Evolutionary conservation across 2,888 invertebrate genomes (phyloP), one percentile per base, ranked within the genome.

Genomic region (Dione juno): DNA sequence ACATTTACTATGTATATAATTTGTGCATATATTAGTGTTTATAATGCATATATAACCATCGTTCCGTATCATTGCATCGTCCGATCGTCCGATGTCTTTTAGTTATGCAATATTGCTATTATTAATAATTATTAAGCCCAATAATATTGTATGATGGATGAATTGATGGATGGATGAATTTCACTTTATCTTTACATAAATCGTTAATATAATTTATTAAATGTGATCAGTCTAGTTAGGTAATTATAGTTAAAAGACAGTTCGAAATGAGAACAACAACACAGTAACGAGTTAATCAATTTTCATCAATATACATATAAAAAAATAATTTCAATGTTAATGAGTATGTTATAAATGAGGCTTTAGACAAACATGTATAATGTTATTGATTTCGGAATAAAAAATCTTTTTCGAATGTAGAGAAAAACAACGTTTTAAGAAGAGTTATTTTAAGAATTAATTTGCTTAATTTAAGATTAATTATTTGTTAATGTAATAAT

Each of bases 231-330:
- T 14, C 53, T 28, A 35, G 53, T 52, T 21, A 7, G 52, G 28
- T 28, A 13, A 48, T 6, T 10, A n/a, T 35, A 35, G 9, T n/a
- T 8, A n/a, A n/a, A 54, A 16, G 35, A 54, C 3, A 35, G 54
- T 35, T 14, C 35, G 54, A 54, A 54, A 35, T 54, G n/a, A 54
- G 35, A 54, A 54, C 35, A 54, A 54, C 54, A 54, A 35, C n/a
- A 14, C 14, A 13, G 53, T 52, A 28, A 52, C 11, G 13, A 14
- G 13, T 28, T 21, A 53, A 14, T 53, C 28, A 53, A 53, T 21
- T 1, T 35, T 35, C 14, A 35, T 35, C 9, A 54, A 54, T 35
- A 3, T n/a, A 9, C 35, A n/a, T 14, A 35, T 54, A 54, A 37
- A 1, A 28, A 14, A 8, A 13, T n/a, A 53, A 35, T 54, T 54